These are phyloP conservation scores for Morus bassanus DNA, from an alignment of 2,797 vertebrate genomes.

Conservation along the genomic window DNA sequence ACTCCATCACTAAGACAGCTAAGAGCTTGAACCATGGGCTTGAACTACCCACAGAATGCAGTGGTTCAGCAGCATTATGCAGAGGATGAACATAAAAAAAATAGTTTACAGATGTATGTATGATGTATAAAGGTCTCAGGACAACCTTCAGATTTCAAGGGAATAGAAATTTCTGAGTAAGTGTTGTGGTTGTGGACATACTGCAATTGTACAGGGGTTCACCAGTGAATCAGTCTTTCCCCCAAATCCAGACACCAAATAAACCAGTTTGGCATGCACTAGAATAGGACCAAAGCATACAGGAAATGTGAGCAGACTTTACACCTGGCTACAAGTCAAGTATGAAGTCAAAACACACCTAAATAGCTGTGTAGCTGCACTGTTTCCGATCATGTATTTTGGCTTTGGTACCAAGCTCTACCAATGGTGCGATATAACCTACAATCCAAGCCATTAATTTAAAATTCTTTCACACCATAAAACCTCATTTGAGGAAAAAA, in stretches of 20 bases:
- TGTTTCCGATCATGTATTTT: not conserved
- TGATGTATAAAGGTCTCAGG: not conserved
- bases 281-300: not conserved
- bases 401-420: not conserved
- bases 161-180: not conserved
- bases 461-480: not conserved
- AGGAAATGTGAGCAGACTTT: not conserved
- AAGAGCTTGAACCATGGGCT: not conserved
- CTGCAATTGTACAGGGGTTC: not conserved
- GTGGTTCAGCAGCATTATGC: not conserved
- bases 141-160: not conserved
- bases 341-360: not conserved
- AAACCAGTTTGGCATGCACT: not conserved
- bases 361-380: not conserved
- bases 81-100: not conserved
- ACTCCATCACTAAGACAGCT: not conserved
- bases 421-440: not conserved
- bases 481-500: not conserved
- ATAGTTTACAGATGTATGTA: rapidly evolving
- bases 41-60: not conserved
- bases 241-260: not conserved
- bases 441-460: not conserved
- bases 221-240: not conserved
- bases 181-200: not conserved
- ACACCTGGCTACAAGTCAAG: not conserved